Percentiles rank a stretch among this genome's conserved stretches.
These are phyloP conservation scores for Oscheius myriophilus DNA, from an alignment of 2,888 invertebrate genomes.

Conservation along the genomic window DNA sequence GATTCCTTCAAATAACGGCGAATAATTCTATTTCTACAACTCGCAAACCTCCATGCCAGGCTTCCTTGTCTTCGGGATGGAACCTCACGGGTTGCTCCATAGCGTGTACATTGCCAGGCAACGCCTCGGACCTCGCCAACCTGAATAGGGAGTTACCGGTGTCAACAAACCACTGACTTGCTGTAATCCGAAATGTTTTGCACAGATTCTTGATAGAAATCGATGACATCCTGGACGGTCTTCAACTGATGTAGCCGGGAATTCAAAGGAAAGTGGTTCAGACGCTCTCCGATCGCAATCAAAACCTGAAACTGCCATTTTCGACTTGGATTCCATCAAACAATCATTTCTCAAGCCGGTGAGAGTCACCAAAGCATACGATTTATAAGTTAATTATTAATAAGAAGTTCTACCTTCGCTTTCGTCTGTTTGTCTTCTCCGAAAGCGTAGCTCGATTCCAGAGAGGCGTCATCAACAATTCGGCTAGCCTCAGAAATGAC, in stretches of 20 bases:
- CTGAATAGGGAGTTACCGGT: conserved; percentile 26
- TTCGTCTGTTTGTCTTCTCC: conserved; percentile 8
- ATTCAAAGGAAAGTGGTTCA: conserved; percentile 57
- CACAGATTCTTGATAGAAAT: conserved; percentile 63
- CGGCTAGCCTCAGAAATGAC: conserved; percentile 30
- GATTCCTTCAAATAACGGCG: conserved; percentile 44
- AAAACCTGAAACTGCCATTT: conserved; percentile 28
- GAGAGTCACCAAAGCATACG: too few species aligned
- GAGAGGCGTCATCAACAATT: conserved; percentile 8
- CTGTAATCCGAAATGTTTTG: conserved; percentile 60
- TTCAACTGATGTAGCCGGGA: conserved; percentile 57
- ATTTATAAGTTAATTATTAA: too few species aligned
- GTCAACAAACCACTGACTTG: conserved; percentile 34
- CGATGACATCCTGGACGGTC: conserved; percentile 54
- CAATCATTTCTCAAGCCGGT: too few species aligned
- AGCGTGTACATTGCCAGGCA: conserved; percentile 63
- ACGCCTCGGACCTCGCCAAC: conserved; percentile 51
- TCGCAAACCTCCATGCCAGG: conserved; percentile 64
- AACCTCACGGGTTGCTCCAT: conserved; percentile 65
- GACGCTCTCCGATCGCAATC: conserved; percentile 28
- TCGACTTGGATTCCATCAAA: neutral
- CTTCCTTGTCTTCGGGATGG: conserved; percentile 65
- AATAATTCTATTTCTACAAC: conserved; percentile 6
- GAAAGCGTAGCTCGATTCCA: neutral
- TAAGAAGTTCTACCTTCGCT: conserved; percentile 14